Base-by-base conservation (phyloP, 2,888 invertebrate species). In the Margaritifera margaritifera region DNA sequence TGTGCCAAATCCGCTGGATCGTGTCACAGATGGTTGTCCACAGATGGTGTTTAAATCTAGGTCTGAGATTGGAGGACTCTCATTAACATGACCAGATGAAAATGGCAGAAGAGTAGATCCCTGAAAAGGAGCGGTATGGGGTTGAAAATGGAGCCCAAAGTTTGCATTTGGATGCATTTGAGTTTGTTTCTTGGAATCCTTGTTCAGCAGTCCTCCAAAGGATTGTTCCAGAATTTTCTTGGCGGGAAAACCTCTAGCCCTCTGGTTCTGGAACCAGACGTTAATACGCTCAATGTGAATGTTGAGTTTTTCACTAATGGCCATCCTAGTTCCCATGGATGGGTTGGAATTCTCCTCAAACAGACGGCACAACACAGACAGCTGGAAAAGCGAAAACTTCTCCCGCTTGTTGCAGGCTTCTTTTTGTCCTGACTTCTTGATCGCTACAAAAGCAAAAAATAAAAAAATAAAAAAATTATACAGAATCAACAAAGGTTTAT, bases 191-290 rank as follows among this genome's bases (percentile, higher is more conserved):
- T 15, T 42, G 27, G 62, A 52, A 27, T 54, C 62, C 20, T 62
- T 62, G 4, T 52, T 62, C 6, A 54, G 53, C 8, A 25, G 20
- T 19, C 53, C 62, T n/a, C 53, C 62, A 24, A 69, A 22, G 18
- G 77, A 67, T 60, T 77, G 77, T 56, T 76, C 77, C 1, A 81
- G 64, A 22, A 79, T 71, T 65, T 74, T 77, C 65, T 74, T 70
- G 2, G 81, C 81, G 27, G 81, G 81, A 67, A 81, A 81, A 24
- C 79, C 78, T 51, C 81, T 68, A 20, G 81, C 81, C 52, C 81
- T 71, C 64, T 81, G 81, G 68, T 81, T 81, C 55, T 81, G 81
- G 60, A 81, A 81, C 81, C 81, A 81, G 52, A 81, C 78, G 61
- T 79, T 81, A n/a, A 81, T 74, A 18, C 81, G 69, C 57, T 81